These are phyloP conservation scores for Anas acuta DNA, from an alignment of 2,797 vertebrate species.

Conservation along the genomic window DNA sequence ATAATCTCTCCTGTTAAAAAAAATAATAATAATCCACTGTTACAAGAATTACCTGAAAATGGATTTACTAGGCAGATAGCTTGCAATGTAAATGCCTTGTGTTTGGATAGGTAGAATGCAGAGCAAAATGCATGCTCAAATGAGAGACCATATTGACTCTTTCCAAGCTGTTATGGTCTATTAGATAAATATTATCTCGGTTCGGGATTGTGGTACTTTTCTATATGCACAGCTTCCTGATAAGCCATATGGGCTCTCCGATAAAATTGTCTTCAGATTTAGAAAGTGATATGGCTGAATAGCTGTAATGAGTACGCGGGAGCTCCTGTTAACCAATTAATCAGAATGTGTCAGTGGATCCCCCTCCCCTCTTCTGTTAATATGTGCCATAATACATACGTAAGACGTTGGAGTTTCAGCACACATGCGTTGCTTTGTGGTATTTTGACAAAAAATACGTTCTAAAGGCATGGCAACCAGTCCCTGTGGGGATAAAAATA, in stretches of 20 bases:
- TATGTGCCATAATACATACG: not conserved
- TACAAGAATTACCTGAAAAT: conserved; percentile 61
- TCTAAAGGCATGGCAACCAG: not conserved
- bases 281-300: conserved; percentile 62
- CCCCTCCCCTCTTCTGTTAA: not conserved
- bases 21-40: not conserved
- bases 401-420: not conserved
- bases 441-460: conserved; percentile 11
- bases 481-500: not conserved
- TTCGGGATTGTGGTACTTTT: conserved; percentile 59
- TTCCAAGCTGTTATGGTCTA: conserved; percentile 60
- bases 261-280: conserved; percentile 72
- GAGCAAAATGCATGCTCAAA: conserved; percentile 61
- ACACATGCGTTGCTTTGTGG: not conserved
- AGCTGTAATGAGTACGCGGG: conserved; percentile 59
- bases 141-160: conserved; percentile 65
- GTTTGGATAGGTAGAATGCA: conserved; percentile 55
- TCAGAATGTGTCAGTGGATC: conserved; percentile 45
- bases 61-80: conserved; percentile 62
- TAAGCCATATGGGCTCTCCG: conserved; percentile 73
- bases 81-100: conserved; percentile 55
- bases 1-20: conserved; percentile 58
- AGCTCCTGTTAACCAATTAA: conserved; percentile 56
- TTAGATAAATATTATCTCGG: conserved; percentile 73
- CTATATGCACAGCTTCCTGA: conserved; percentile 62